A percentile compares a stretch with the other conserved stretches of the same genome.
These are phyloP conservation scores for Tautogolabrus adspersus DNA, from an alignment of 2,113 vertebrate species.

Conservation along the genomic window DNA sequence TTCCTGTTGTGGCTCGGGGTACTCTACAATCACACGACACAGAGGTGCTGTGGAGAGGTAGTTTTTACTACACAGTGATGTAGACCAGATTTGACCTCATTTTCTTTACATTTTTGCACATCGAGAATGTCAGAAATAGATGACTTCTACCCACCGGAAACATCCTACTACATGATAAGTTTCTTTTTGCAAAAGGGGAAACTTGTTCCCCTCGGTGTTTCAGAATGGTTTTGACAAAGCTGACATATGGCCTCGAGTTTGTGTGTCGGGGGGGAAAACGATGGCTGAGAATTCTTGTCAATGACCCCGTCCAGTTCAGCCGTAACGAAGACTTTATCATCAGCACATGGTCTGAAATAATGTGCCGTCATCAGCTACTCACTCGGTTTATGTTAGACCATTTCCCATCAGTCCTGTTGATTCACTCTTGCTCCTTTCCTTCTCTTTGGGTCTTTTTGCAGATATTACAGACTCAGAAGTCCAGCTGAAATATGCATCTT, in stretches of 20 bases:
- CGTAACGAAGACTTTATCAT: not conserved
- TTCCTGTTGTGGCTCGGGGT: slow-evolving; percentile 74
- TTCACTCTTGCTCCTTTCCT: too few species aligned
- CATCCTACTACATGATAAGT: not conserved
- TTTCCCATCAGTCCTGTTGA: slow-evolving; percentile 2
- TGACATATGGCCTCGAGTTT: not conserved
- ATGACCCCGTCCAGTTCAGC: not conserved
- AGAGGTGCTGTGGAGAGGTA: not conserved
- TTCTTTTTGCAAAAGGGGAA: slow-evolving; percentile 43
- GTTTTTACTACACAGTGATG: slow-evolving; percentile 39
- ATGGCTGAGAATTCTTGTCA: not conserved
- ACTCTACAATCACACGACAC: slow-evolving; percentile 53
- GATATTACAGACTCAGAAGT: not conserved
- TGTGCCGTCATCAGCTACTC: not conserved
- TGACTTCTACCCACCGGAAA: slow-evolving; percentile 23
- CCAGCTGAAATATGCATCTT: not conserved
- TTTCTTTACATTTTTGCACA: slow-evolving; percentile 12
- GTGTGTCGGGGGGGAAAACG: not conserved
- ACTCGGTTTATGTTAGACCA: not conserved
- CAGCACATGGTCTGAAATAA: slow-evolving; percentile 40
- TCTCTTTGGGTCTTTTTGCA: not conserved
- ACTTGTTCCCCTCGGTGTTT: not conserved
- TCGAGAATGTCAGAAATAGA: slow-evolving; percentile 52
- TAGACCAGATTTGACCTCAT: slow-evolving; percentile 52
- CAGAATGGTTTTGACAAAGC: not conserved